Conservation (phyloP, 2,797 vertebrate species). For the Hemibagrus guttatus region DNA sequence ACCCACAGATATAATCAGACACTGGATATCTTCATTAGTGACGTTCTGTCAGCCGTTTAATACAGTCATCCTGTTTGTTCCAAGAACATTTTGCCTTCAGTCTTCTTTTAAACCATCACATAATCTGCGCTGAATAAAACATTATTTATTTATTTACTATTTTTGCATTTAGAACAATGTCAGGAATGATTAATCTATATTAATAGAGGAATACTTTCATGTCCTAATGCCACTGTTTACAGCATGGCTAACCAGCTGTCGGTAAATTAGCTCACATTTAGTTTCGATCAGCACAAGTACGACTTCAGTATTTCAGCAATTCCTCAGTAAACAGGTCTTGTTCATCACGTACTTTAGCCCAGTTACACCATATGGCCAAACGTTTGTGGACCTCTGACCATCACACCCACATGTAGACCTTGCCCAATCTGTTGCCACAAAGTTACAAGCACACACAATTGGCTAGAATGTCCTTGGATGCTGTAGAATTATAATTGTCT, state of each 20-base stretch:
- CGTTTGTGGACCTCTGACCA: neutral
- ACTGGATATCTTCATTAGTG: slow-evolving; percentile 31
- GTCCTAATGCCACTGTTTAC: neutral
- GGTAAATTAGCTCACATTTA: neutral
- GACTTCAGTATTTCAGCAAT: neutral
- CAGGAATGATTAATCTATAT: neutral
- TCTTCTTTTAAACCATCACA: neutral
- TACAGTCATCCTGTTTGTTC: neutral
- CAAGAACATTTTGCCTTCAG: neutral
- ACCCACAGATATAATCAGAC: slow-evolving; percentile 18
- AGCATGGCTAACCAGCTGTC: neutral
- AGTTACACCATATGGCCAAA: neutral
- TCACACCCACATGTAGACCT: neutral
- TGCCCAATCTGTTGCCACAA: too few relatives aligned
- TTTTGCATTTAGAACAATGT: neutral
- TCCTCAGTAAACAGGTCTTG: neutral
- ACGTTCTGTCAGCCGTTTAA: slow-evolving; percentile 13
- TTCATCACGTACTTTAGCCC: neutral
- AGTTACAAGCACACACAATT: neutral
- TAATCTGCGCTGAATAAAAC: neutral
- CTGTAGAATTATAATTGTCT: neutral
- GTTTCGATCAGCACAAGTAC: neutral
- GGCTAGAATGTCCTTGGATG: neutral
- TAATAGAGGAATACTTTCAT: neutral
- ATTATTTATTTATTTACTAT: neutral